These are phyloP conservation scores for Mizuhopecten yessoensis DNA, from an alignment of 1,140 invertebrate species.

Conservation along the genomic window DNA sequence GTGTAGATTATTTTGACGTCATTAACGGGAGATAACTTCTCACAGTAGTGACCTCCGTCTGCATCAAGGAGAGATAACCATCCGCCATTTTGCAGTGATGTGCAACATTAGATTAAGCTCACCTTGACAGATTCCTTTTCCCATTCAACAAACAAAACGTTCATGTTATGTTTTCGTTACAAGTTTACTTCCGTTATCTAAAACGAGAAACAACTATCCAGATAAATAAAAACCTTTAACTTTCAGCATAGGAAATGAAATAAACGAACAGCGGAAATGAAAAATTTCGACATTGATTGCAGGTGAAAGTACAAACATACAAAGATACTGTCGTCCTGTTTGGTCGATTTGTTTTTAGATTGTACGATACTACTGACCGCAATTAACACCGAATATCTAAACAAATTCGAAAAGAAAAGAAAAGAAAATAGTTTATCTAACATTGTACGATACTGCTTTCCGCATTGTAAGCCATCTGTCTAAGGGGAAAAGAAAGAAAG, in stretches of 20 bases:
- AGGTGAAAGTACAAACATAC: neutral
- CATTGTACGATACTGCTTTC: too few species aligned
- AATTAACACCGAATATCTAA: neutral
- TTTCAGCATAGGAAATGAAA: neutral
- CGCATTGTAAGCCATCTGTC: too few species aligned
- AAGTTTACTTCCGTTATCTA: neutral
- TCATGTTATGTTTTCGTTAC: neutral
- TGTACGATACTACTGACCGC: neutral
- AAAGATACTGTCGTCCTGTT: neutral
- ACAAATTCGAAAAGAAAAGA: neutral
- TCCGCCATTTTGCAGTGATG: neutral
- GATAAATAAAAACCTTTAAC: neutral
- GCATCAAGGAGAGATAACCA: neutral
- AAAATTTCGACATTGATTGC: neutral
- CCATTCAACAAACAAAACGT: neutral
- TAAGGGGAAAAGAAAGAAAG: too few species aligned
- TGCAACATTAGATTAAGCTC: neutral
- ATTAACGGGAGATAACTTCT: too few species aligned
- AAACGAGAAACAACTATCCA: neutral
- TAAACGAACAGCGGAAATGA: neutral
- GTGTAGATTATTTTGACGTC: too few species aligned
- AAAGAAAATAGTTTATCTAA: neutral
- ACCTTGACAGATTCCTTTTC: neutral
- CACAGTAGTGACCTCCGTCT: too few species aligned
- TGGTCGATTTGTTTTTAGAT: neutral